A percentile compares a stretch with the other conserved stretches of the same genome.
Conservation (phyloP, 2,797 vertebrate species). For the Aulostomus chinensis region DNA sequence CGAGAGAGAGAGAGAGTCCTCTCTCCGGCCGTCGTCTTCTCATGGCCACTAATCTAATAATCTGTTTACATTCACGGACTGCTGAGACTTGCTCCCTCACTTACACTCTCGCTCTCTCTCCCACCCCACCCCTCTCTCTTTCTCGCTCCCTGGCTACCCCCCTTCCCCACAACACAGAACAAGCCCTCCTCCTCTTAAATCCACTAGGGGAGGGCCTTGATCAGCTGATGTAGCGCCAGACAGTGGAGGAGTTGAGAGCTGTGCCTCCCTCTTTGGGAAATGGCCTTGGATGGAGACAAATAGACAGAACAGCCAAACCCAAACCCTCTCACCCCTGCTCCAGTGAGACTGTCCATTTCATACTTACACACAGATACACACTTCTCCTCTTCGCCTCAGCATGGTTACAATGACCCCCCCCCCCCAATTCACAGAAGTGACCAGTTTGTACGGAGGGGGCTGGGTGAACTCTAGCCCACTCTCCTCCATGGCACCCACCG, state of each 20-base stretch:
- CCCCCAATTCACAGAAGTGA: slow-evolving; percentile 62
- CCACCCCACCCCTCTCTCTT: slow-evolving; percentile 14
- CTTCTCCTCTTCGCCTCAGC: slow-evolving; percentile 25
- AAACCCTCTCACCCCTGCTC: slow-evolving; percentile 44
- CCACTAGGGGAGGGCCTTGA: slow-evolving; percentile 61
- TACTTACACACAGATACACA: slow-evolving; percentile 15
- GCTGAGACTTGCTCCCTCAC: slow-evolving; percentile 71
- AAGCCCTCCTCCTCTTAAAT: slow-evolving; percentile 65
- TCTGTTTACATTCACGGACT: slow-evolving; percentile 81
- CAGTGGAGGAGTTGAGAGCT: slow-evolving; percentile 63
- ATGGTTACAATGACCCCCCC: slow-evolving; percentile 28
- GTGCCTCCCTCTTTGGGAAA: slow-evolving; percentile 74
- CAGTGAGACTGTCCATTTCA: slow-evolving; percentile 48
- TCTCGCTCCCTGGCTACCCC: slow-evolving; percentile 30
- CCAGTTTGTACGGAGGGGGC: slow-evolving; percentile 28
- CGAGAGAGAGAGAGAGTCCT: slow-evolving; percentile 39
- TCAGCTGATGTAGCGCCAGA: slow-evolving; percentile 76
- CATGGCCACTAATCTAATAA: slow-evolving; percentile 76
- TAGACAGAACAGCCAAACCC: slow-evolving; percentile 50
- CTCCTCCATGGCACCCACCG: slow-evolving; percentile 63
- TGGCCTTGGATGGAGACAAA: slow-evolving; percentile 76
- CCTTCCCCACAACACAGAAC: slow-evolving; percentile 39
- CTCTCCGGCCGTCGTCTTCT: slow-evolving; percentile 64
- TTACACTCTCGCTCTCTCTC: slow-evolving; percentile 52
- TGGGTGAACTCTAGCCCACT: slow-evolving; percentile 66